Conservation (phyloP, 2,797 vertebrate species). For the Micropoecilia bifurca region DNA sequence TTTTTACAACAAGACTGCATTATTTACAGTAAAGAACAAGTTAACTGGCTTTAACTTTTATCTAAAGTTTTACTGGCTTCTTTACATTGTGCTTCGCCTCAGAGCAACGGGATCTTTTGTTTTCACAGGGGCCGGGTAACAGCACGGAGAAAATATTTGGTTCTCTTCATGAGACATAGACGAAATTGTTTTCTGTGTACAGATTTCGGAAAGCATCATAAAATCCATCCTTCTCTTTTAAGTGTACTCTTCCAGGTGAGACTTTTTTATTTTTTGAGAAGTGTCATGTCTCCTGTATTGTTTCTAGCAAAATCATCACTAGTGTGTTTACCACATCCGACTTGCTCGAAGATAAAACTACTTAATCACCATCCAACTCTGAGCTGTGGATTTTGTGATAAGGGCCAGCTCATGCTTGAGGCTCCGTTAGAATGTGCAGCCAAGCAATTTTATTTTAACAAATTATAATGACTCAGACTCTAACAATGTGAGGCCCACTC, state of each 20-base stretch:
- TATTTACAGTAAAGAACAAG: not conserved
- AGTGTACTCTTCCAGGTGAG: not conserved
- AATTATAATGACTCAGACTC: conserved; percentile 51
- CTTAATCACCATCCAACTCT: conserved; percentile 55
- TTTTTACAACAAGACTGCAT: not conserved
- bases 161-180: not conserved
- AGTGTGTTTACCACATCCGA: conserved; percentile 14
- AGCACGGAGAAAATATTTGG: not conserved
- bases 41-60: not conserved
- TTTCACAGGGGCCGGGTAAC: not conserved
- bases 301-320: conserved; percentile 10
- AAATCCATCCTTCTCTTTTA: not conserved
- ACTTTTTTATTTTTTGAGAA: conserved; percentile 11
- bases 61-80: not conserved
- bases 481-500: conserved; percentile 42
- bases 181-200: not conserved
- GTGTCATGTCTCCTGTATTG: conserved; percentile 8
- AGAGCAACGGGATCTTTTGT: not conserved
- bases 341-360: conserved; percentile 48
- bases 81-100: not conserved
- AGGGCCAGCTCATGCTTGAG: conserved; percentile 51
- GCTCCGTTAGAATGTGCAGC: conserved; percentile 45
- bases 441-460: conserved; percentile 62
- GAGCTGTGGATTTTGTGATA: conserved; percentile 62
- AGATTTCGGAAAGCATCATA: not conserved